A percentile compares a stretch with the other conserved stretches of the same genome.
These are phyloP conservation scores for Scylla paramamosain DNA, from an alignment of 1,140 invertebrate species.

Conservation along the genomic window DNA sequence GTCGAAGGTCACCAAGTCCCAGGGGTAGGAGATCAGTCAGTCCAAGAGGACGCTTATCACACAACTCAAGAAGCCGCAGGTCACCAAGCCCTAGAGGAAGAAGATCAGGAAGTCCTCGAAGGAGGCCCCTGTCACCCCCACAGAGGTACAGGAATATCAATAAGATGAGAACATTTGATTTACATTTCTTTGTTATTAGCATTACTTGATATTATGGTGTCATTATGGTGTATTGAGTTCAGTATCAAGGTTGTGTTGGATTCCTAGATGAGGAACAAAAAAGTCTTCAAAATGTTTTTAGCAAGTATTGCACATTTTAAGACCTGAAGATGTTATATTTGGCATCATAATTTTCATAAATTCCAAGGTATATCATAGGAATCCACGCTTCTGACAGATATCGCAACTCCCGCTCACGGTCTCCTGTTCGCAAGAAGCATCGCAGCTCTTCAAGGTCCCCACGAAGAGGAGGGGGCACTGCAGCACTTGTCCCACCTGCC, in stretches of 20 bases:
- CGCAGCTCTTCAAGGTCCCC: conserved; percentile 58
- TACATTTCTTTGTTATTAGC: background rate
- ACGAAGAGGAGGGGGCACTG: conserved; percentile 34
- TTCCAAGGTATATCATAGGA: no score
- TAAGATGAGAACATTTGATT: background rate
- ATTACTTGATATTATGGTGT: no score
- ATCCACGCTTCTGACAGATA: conserved; percentile 27
- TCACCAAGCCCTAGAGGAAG: conserved; percentile 67
- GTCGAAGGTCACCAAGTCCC: conserved; percentile 53
- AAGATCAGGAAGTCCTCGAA: conserved; percentile 66
- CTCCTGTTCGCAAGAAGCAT: conserved; percentile 57
- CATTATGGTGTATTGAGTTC: no score
- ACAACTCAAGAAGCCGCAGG: conserved; percentile 71
- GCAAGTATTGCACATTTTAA: no score
- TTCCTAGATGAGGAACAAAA: no score
- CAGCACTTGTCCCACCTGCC: background rate
- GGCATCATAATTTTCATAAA: no score
- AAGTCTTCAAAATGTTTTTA: no score
- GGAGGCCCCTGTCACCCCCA: conserved; percentile 60
- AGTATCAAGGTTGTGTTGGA: no score
- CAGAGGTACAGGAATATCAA: conserved; percentile 48
- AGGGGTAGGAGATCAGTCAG: conserved; percentile 69
- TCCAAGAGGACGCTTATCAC: conserved; percentile 66
- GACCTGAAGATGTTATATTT: no score
- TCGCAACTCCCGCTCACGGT: conserved; percentile 51